Evolutionary conservation across 2,888 invertebrate species (phyloP), one percentile per base, ranked within the genome.

Genomic region (Pyrocoelia pectoralis): DNA sequence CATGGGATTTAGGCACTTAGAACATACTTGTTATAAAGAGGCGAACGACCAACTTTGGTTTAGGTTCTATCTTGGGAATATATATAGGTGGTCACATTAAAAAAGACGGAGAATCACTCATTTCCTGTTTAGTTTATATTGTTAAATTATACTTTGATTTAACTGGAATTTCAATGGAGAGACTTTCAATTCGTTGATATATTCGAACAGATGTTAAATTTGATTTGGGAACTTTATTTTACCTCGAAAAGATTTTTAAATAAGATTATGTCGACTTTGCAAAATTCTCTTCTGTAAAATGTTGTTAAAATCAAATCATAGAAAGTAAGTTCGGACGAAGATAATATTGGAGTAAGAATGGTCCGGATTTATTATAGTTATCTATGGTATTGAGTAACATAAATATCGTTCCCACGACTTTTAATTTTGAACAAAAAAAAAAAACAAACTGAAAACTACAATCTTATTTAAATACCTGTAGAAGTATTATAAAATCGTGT

Each of bases 61-160:
- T 48, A 56, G 64, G 19, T 60, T 60, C 64, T 59, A 58, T 65
- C 57, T 59, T 60, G 56, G 61, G 59, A 66, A 61, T 53, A 59
- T 56, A 63, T 66, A 66, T 63, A 56, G 65, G 65, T 65, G 62
- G 69, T 50, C 66, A 63, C 60, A 65, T 66, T 65, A 67, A 66
- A 64, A 65, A 62, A 64, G 68, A 67, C 55, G 55, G 63, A 68
- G 66, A 65, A 68, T 65, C 67, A 56, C 53, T 68, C 67, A 68
- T 68, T 68, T 68, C 68, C 68, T 68, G 68, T 68, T 68, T 66
- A 56, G 66, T 64, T 63, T 66, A 62, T 66, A 59, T 57, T 61
- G 51, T 61, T 56, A 61, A 61, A 61, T 61, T 53, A 57, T 62
- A 53, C 62, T 58, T 62, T 62, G 62, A 58, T 62, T 62, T 62